Evolutionary conservation across 2,113 vertebrate species (phyloP).

Genomic region (Mesoclemmys tuberculata): DNA sequence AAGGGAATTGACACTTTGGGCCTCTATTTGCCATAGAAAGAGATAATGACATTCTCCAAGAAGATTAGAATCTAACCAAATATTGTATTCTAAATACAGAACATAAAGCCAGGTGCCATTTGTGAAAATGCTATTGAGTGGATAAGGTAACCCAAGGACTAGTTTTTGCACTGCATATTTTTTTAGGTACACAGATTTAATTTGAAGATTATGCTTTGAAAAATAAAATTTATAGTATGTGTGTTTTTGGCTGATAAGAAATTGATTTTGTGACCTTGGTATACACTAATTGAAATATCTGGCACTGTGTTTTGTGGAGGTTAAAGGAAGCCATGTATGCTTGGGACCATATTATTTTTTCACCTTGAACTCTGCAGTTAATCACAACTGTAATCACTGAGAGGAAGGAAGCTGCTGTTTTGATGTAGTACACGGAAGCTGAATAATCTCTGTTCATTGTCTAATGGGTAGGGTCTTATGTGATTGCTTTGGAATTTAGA

Average conservation of each 20-base stretch:
- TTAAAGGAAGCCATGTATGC: slow-evolving; percentile 66
- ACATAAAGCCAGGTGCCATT: slow-evolving; percentile 72
- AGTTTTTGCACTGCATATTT: slow-evolving; percentile 71
- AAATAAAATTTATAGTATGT: slow-evolving; percentile 80
- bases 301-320: slow-evolving; percentile 63
- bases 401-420: slow-evolving; percentile 71
- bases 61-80: slow-evolving; percentile 81
- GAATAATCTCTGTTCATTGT: slow-evolving; percentile 64
- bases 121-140: slow-evolving; percentile 72
- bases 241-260: slow-evolving; percentile 78
- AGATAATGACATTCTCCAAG: slow-evolving; percentile 72
- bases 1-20: slow-evolving; percentile 75
- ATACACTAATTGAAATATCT: slow-evolving; percentile 80
- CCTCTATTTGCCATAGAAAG: slow-evolving; percentile 73
- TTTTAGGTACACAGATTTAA: slow-evolving; percentile 83
- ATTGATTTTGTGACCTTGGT: slow-evolving; percentile 79
- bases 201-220: slow-evolving; percentile 81
- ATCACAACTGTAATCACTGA: slow-evolving; percentile 60
- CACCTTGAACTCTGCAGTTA: slow-evolving; percentile 68
- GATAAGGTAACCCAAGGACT: slow-evolving; percentile 40
- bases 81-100: slow-evolving; percentile 76
- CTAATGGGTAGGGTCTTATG: slow-evolving; percentile 22
- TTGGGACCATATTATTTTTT: slow-evolving; percentile 65
- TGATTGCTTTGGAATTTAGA: slow-evolving; percentile 6
- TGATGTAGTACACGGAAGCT: slow-evolving; percentile 29